These are phyloP conservation scores for Linyphia triangularis DNA, from an alignment of 2,888 invertebrate species.

Conservation along the genomic window DNA sequence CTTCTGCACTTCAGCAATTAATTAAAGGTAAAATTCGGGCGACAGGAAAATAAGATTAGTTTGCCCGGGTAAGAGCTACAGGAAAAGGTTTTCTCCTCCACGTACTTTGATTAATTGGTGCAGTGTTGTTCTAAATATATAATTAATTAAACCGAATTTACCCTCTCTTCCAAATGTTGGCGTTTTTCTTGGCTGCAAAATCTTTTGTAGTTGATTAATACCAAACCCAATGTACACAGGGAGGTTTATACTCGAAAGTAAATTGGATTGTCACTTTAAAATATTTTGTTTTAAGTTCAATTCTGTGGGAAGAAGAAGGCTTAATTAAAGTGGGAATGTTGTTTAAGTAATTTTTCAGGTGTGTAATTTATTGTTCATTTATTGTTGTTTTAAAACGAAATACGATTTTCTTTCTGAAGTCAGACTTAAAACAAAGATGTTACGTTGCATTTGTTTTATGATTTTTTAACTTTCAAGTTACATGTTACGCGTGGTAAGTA, in stretches of 20 bases:
- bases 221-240: neutral
- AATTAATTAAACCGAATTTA: neutral
- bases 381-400: too few species aligned
- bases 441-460: too few species aligned
- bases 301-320: neutral
- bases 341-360: too few species aligned
- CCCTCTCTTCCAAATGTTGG: neutral
- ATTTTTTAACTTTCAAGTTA: too few species aligned
- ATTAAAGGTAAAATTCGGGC: neutral
- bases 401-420: too few species aligned
- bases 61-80: neutral
- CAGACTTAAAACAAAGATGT: too few species aligned
- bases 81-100: neutral
- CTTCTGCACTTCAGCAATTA: neutral
- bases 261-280: constrained; percentile 3
- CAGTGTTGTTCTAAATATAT: neutral
- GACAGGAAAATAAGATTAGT: neutral
- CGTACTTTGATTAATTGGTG: neutral
- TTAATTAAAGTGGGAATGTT: neutral
- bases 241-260: neutral
- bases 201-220: neutral
- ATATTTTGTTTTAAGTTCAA: neutral
- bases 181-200: neutral
- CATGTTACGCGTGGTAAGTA: too few species aligned
- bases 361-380: too few species aligned